Conservation (phyloP, 2,888 invertebrate genomes). For the Caenorhabditis sinica region DNA sequence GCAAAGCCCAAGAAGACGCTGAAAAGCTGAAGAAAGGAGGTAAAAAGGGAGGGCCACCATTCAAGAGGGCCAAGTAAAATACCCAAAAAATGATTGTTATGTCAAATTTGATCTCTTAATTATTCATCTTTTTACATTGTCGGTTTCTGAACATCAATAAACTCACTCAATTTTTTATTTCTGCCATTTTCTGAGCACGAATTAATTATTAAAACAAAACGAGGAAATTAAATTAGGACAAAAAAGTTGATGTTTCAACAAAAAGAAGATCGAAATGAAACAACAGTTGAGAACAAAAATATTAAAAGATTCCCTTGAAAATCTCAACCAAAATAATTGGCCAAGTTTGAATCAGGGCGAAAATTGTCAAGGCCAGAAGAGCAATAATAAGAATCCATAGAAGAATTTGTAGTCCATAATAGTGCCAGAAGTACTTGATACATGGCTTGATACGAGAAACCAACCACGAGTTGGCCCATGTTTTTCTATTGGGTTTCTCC, state of each 20-base stretch:
- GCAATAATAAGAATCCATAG: slow-evolving; percentile 68
- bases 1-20: slow-evolving; percentile 76
- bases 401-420: slow-evolving; percentile 64
- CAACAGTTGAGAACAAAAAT: not conserved
- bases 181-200: not conserved
- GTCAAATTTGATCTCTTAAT: slow-evolving; percentile 3
- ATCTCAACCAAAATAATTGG: slow-evolving; percentile 57
- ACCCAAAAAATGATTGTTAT: not conserved
- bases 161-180: not conserved
- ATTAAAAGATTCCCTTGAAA: slow-evolving; percentile 31
- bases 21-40: slow-evolving; percentile 63
- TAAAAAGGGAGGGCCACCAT: slow-evolving; percentile 71
- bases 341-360: slow-evolving; percentile 65
- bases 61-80: slow-evolving; percentile 69
- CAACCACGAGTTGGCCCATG: slow-evolving; percentile 77
- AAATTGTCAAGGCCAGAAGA: slow-evolving; percentile 53
- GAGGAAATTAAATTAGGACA: not conserved
- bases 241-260: not conserved
- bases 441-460: slow-evolving; percentile 69
- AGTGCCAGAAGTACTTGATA: slow-evolving; percentile 66
- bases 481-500: slow-evolving; percentile 77
- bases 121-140: not conserved
- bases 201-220: slow-evolving; percentile 2
- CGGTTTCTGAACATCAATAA: not conserved
- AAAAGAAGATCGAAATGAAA: not conserved